Evolutionary conservation across 2,113 vertebrate genomes (phyloP).

Genomic region (Origma solitaria): DNA sequence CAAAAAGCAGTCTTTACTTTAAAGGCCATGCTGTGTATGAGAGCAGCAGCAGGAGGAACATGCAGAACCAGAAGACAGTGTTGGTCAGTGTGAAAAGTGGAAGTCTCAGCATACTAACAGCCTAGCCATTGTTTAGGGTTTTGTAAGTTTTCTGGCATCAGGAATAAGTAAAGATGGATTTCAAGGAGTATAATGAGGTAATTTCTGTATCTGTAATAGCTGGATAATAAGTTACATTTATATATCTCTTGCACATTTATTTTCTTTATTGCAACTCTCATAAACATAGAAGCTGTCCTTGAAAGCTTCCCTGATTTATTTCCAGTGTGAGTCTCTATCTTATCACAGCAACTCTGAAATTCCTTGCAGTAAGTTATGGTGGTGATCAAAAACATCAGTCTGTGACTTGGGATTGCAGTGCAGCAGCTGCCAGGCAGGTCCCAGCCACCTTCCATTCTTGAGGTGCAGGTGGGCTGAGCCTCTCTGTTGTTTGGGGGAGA

Average conservation of each 20-base stretch:
- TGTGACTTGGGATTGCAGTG: background rate
- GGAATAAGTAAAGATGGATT: background rate
- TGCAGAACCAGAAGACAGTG: background rate
- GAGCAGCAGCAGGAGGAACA: background rate
- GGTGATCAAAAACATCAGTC: background rate
- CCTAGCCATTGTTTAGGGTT: background rate
- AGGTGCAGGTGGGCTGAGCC: background rate
- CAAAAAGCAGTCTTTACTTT: background rate
- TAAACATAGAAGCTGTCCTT: background rate
- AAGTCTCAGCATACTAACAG: background rate
- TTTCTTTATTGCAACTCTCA: slow-evolving; percentile 7
- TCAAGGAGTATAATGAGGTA: background rate
- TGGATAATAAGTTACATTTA: background rate
- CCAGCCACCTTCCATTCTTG: background rate
- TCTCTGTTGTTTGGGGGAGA: background rate
- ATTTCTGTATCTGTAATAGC: slow-evolving; percentile 18
- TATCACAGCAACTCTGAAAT: background rate
- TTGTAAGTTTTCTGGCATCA: background rate
- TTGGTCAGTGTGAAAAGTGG: background rate
- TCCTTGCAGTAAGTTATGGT: background rate
- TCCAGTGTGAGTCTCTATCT: background rate
- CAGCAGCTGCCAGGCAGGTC: background rate
- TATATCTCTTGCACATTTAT: background rate
- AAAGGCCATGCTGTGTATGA: background rate
- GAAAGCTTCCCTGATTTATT: slow-evolving; percentile 2